These are phyloP conservation scores for Xenus cinereus DNA, from an alignment of 2,113 vertebrate genomes.

Conservation along the genomic window DNA sequence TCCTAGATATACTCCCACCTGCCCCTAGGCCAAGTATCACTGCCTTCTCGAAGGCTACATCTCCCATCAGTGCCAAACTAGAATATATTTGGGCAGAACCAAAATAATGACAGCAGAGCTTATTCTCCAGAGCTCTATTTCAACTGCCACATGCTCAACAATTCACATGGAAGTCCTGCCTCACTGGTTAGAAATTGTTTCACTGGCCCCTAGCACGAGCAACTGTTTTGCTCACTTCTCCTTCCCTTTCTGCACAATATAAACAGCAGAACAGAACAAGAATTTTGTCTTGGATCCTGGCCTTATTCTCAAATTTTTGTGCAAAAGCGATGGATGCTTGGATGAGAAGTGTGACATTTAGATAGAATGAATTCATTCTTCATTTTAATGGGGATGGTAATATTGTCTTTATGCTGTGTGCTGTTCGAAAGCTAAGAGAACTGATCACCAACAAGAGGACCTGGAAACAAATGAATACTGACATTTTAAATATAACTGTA, in stretches of 20 bases:
- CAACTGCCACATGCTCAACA: not conserved
- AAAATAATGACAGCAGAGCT: not conserved
- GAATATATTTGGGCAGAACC: not conserved
- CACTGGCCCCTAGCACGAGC: fast-evolving
- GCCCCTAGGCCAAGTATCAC: not conserved
- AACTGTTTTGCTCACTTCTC: not conserved
- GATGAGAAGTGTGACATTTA: not conserved
- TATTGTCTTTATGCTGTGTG: not conserved
- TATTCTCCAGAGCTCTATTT: not conserved
- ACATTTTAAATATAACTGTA: not conserved
- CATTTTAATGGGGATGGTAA: not conserved
- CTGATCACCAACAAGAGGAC: not conserved
- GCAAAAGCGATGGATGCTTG: not conserved
- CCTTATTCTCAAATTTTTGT: not conserved
- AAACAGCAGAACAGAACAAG: not conserved
- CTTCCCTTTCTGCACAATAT: fast-evolving
- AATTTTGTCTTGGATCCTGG: not conserved
- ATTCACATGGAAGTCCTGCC: not conserved
- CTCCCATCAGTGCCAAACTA: not conserved
- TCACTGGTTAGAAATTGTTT: not conserved
- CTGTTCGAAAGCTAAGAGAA: not conserved
- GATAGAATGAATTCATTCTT: not conserved
- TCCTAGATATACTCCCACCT: not conserved
- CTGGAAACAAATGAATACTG: not conserved
- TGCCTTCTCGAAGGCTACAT: not conserved